Percentiles rank a stretch among this genome's conserved stretches.
Conservation (phyloP, 2,113 vertebrate genomes). For the Entelurus aequoreus region DNA sequence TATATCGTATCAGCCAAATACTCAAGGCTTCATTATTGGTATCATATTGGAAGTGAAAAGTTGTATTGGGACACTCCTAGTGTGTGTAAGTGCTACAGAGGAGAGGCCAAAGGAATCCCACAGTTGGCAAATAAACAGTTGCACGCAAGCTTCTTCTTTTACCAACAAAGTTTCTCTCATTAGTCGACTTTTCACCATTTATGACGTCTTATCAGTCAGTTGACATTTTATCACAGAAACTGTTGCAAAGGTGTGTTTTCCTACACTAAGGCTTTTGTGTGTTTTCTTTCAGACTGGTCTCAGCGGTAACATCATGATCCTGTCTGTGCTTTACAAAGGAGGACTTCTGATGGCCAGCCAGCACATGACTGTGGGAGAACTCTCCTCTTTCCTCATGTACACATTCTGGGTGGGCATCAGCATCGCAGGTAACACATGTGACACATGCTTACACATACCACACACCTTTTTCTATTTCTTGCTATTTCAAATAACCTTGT, state of each 20-base stretch:
- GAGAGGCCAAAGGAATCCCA: conserved; percentile 14
- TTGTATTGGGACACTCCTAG: no score
- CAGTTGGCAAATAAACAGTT: conserved; percentile 23
- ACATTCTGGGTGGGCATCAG: conserved; percentile 97
- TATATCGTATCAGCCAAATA: no score
- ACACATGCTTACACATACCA: background rate
- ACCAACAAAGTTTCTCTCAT: no score
- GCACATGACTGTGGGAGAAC: conserved; percentile 92
- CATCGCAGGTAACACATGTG: conserved; percentile 79
- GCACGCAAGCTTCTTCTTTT: conserved; percentile 35
- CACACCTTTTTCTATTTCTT: background rate
- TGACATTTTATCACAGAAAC: background rate
- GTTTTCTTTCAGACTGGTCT: conserved; percentile 80
- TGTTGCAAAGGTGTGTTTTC: background rate
- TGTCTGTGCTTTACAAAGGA: conserved; percentile 93
- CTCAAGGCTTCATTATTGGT: no score
- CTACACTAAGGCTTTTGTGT: background rate
- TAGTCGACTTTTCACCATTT: conserved; percentile 4
- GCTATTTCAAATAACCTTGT: background rate
- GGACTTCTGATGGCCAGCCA: conserved; percentile 86
- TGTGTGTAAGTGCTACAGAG: conserved; percentile 21
- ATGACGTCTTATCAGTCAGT: background rate
- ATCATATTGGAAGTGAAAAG: no score
- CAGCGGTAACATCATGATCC: conserved; percentile 90
- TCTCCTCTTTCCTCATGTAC: conserved; percentile 96